Evolutionary conservation across 2,113 vertebrate species (phyloP).

Genomic region (Origma solitaria): DNA sequence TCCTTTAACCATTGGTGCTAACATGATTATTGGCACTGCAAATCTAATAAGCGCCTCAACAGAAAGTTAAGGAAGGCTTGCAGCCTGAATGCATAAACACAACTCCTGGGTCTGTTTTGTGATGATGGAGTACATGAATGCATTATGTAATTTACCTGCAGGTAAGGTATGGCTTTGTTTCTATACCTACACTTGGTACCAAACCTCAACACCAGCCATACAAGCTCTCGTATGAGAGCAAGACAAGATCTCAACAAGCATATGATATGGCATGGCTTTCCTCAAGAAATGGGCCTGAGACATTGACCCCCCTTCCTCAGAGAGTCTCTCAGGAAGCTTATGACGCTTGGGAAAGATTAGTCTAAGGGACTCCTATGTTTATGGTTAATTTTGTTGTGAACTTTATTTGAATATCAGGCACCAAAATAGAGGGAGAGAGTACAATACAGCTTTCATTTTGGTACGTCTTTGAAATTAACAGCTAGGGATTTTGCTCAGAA

Average conservation of each 20-base stretch:
- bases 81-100: not conserved
- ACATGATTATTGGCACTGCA: not conserved
- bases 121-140: not conserved
- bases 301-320: not conserved
- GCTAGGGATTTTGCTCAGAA: not conserved
- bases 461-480: not conserved
- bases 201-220: not conserved
- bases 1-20: conserved; percentile 4
- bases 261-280: fast-evolving
- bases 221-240: not conserved
- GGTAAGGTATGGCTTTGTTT: not conserved
- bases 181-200: not conserved
- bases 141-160: not conserved
- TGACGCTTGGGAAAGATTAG: not conserved
- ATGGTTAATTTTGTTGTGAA: not conserved
- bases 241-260: not conserved
- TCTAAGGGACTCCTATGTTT: not conserved
- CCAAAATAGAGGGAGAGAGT: not conserved
- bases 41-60: not conserved
- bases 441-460: not conserved
- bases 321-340: not conserved
- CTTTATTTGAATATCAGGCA: not conserved
- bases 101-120: not conserved
- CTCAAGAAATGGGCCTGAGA: not conserved
- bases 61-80: not conserved